phyloP scores from a whole-genome alignment of 2,797 vertebrate genomes.

The Helicolenus hilgendorfi region DNA sequence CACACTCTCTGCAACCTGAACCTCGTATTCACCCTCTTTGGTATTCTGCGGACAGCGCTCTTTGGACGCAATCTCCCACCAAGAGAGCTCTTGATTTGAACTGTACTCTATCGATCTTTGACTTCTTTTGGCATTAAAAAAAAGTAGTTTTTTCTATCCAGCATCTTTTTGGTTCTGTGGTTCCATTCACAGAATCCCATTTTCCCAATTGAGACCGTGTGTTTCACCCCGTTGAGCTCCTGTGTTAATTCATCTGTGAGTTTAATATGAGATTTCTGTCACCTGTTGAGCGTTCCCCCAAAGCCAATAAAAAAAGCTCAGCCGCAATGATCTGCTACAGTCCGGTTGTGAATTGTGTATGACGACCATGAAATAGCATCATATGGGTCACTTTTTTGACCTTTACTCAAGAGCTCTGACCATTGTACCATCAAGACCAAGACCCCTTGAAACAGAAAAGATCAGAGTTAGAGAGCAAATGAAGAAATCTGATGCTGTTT shows the following conservation, averaged over 20 bases:
- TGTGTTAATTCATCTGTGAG: constrained; percentile 68
- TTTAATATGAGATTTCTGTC: constrained; percentile 56
- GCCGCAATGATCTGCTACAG: constrained; percentile 11
- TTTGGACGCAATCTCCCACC: constrained; percentile 62
- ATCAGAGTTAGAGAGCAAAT: background rate
- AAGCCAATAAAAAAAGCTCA: constrained; percentile 25
- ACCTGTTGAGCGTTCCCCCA: constrained; percentile 33
- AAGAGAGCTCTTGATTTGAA: constrained; percentile 72
- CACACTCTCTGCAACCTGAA: constrained; percentile 51
- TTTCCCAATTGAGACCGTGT: constrained; percentile 54
- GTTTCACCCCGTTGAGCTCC: constrained; percentile 33
- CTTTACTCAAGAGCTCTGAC: background rate
- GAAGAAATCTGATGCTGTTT: background rate
- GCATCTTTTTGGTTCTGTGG: constrained; percentile 38
- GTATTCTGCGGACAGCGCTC: constrained; percentile 68
- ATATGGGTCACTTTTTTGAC: constrained; percentile 23
- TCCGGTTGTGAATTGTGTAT: constrained; percentile 38
- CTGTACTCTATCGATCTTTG: constrained; percentile 69
- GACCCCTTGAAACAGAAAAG: background rate
- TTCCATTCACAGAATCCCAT: constrained; percentile 51
- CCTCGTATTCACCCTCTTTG: constrained; percentile 56
- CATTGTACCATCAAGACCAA: background rate
- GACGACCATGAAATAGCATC: constrained; percentile 47
- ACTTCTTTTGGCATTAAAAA: constrained; percentile 59
- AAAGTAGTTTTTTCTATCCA: constrained; percentile 58